Evolutionary conservation across 2,888 invertebrate genomes (phyloP), one percentile per base, ranked within the genome.

Genomic region (Drosophila yooni): DNA sequence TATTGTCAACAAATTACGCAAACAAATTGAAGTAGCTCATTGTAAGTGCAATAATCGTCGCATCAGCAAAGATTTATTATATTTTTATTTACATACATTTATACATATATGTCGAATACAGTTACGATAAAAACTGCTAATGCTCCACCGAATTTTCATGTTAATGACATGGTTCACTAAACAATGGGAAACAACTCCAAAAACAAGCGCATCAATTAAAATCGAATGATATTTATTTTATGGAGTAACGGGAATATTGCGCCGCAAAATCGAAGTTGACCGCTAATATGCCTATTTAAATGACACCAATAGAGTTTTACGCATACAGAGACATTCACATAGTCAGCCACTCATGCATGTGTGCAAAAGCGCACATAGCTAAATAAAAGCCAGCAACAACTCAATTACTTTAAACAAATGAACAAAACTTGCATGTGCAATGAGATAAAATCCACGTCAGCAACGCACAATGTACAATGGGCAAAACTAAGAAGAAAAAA

Each of bases 351-450:
- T 21, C 40, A 15, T 52, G 36, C 72, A 76, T 50, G 25, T 50
- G 38, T 27, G 36, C 0, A 21, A 29, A 29, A 27, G 25, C 50
- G 54, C 21, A 29, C 29, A 33, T 40, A 27, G 54, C n/a, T 25
- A 50, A 79, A 82, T 80, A 76, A 83, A 86, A 83, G 80, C 67
- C 67, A 70, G 29, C 73, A 76, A 79, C 88, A 91, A 78, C 79
- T 85, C 80, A 83, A 88, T 91, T 87, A 88, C 80, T 82, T 84
- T 71, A 76, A 84, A 84, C 83, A 85, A 79, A 87, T 67, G 69
- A 70, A 58, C 67, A 66, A 71, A 70, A 58, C 58, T 73, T 63
- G 56, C 51, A 64, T 58, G 56, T 46, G 43, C 68, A 67, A 72
- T 67, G 76, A 69, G 52, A 74, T 56, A 63, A 73, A 70, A 34